phyloP scores from a whole-genome alignment of 1,140 invertebrate genomes.

The Drosophila chauvacae region DNA sequence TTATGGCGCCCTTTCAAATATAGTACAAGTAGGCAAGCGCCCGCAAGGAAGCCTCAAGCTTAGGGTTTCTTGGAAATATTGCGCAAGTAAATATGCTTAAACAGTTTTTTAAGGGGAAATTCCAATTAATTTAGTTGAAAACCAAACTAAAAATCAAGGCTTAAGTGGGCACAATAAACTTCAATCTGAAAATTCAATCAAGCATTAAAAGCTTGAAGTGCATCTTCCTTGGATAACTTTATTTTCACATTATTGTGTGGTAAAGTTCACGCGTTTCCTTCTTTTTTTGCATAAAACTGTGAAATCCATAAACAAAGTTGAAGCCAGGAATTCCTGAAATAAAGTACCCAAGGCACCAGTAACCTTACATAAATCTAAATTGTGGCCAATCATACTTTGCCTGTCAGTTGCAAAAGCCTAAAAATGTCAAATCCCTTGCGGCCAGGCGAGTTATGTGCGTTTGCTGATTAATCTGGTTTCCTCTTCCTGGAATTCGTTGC shows the following conservation, averaged over 20 bases:
- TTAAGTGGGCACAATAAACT: neutral
- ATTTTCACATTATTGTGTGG: neutral
- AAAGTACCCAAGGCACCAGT: neutral
- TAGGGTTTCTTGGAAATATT: neutral
- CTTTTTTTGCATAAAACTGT: neutral
- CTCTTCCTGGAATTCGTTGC: neutral
- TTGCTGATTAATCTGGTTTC: conserved; percentile 25
- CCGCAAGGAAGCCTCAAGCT: neutral
- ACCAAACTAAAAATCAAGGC: neutral
- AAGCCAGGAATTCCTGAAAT: neutral
- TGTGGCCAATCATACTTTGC: conserved; percentile 21
- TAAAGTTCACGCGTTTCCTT: neutral
- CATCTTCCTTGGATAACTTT: neutral
- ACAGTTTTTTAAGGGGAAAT: neutral
- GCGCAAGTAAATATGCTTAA: neutral
- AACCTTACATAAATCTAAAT: conserved; percentile 43
- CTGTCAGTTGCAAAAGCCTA: conserved; percentile 35
- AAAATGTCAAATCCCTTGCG: conserved; percentile 13
- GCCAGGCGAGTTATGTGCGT: conserved; percentile 20
- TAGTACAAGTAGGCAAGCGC: neutral
- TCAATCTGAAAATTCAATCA: conserved; percentile 7
- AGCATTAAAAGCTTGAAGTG: neutral
- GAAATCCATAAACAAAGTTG: neutral
- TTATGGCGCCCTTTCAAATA: neutral
- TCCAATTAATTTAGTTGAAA: neutral